Evolutionary conservation across 2,888 invertebrate species (phyloP), one percentile per base, ranked within the genome.

Genomic region (Gonocerus acuteangulatus): DNA sequence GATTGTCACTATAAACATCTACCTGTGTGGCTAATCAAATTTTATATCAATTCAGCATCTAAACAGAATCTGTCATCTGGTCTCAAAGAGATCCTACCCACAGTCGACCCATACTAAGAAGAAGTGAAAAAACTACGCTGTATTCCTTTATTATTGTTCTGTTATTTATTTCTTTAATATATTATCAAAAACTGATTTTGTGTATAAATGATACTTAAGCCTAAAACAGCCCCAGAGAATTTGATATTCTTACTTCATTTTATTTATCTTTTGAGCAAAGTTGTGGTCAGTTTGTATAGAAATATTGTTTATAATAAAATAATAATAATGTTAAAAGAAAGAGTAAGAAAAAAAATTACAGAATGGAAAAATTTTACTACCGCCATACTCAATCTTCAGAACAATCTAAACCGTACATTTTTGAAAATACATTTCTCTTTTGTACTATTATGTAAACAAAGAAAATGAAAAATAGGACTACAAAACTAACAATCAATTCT

Each of bases 1-100:
- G 67, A 67, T 67, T 67, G 67, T 67, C 67, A 66, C 62, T 62
- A 64, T 60, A 64, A 67, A 67, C 65, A 67, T 63, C 67, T 67
- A 67, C 63, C 67, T 39, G 63, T 64, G 66, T 66, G 61, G 61
- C 65, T 65, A 48, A 48, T 34, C 44, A 44, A 49, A 56, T 21
- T 51, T 48, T 58, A 34, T 6, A 48, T 23, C 27, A 36, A 39
- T 19, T 54, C 42, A 54, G 54, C 42, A 54, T 54, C 44, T 42
- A 44, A 49, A 48, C 57, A 62, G 42, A 54, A 54, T 54, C 54
- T 39, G 42, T 39, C 27, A 39, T 61, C 42, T 42, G 19, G 18
- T 34, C 51, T 42, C 22, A 47, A 47, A 45, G 34, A 45, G 51
- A 34, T 54, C 27, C 34, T 56, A 36, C 39, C 54, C 54, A 13